Evolutionary conservation across 1,140 invertebrate genomes (phyloP), one percentile per base, ranked within the genome.

Genomic region (Lepidurus couesii): DNA sequence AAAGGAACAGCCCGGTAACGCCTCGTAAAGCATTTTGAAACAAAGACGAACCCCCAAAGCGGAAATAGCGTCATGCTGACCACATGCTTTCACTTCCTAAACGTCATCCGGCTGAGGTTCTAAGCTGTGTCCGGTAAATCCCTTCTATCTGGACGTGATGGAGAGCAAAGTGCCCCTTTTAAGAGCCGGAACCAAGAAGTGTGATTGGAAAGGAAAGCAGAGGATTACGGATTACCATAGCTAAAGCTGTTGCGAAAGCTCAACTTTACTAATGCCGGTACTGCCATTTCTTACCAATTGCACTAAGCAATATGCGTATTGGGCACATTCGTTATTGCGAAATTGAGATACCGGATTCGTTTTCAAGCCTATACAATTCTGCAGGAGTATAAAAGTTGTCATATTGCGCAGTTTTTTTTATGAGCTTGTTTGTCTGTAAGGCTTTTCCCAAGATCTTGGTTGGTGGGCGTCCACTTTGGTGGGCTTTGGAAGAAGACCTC

Each of bases 11-110:
- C 53, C 53, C 34, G 4, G 34, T 65, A 65, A n/a, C 13, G 53
- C 53, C 53, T 16, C 21, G 21, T 34, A 65, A 65, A 65, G 53
- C 53, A 5, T 13, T 65, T 65, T 65, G 53, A 9, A 13, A n/a
- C 53, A 9, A 65, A 65, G 53, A 65, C 16, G 21, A 16, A 21
- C 5, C 16, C 53, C 3, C 21, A 21, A 65, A 65, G 53, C 53
- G 53, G 53, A 65, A 65, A 34, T 34, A 34, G 53, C 53, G 21
- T 65, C 53, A 65, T 65, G 53, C 53, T 65, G 53, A 16, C 53
- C 53, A 65, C 53, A 65, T 65, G 53, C 53, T 65, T 65, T 65
- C 53, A 65, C 53, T 65, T 65, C 53, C 53, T 65, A n/a, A 65
- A 16, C 53, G 53, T 65, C 53, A 65, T 65, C 53, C 53, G 53